Conservation (phyloP, 2,888 invertebrate genomes). For the Zhengitettix transpicula region DNA sequence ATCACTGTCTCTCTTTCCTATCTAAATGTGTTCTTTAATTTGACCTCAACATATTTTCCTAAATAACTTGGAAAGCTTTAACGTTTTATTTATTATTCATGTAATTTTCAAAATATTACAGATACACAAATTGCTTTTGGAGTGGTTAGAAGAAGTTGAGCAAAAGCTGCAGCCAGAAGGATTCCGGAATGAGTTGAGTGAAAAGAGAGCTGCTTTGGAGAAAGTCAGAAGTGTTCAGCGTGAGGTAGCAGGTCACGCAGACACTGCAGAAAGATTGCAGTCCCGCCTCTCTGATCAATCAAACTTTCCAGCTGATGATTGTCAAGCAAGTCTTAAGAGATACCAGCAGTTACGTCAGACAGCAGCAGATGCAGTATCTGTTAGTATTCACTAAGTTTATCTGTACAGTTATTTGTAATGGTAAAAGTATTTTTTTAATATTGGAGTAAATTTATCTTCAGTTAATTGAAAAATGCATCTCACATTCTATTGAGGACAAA, state of each 20-base stretch:
- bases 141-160: conserved; percentile 82
- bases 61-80: too few relatives aligned
- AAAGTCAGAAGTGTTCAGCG: conserved; percentile 69
- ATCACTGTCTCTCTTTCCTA: background rate
- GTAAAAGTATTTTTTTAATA: too few relatives aligned
- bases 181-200: conserved; percentile 65
- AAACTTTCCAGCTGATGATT: conserved; percentile 39
- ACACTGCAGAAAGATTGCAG: conserved; percentile 60
- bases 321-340: conserved; percentile 49
- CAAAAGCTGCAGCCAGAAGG: conserved; percentile 58
- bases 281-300: conserved; percentile 52
- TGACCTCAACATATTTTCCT: too few relatives aligned
- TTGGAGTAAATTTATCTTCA: too few relatives aligned
- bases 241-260: conserved; percentile 65
- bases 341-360: conserved; percentile 38
- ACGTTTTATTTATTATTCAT: too few relatives aligned
- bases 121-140: conserved; percentile 57
- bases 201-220: conserved; percentile 77
- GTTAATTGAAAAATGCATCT: too few relatives aligned
- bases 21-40: too few relatives aligned
- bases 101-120: background rate
- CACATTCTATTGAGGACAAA: too few relatives aligned
- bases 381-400: conserved; percentile 16
- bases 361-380: conserved; percentile 45
- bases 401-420: too few relatives aligned